Evolutionary conservation across 2,113 vertebrate genomes (phyloP), one percentile per base, ranked within the genome.

Genomic region (Dasypus novemcinctus): DNA sequence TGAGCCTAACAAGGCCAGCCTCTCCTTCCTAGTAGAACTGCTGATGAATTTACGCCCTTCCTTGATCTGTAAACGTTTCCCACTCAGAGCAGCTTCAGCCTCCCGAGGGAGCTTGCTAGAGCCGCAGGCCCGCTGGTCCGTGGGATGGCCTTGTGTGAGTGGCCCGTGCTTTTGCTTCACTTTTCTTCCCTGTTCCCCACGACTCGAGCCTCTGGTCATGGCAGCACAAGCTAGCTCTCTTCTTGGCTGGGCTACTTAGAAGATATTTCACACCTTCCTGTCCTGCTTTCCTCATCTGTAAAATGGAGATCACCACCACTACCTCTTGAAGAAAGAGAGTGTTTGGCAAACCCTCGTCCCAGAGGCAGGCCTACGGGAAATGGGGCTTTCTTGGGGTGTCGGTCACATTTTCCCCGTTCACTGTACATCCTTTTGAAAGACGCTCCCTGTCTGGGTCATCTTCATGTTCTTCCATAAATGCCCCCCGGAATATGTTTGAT

Each of bases 21-120:
- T 59, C 41, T 69, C 54, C 33, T 61, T 92, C 31, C 5, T 3
- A 0, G 0, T 21, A 36, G 49, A 79, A 9, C 0, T 4, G 15
- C 21, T 11, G 0, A 0, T 46, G 69, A 15, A 59, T 46, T 20
- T 0, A 0, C 75, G 69, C 33, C 21, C 41, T 74, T n/a, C 0
- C 0, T 41, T 21, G 25, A 54, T 4, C 5, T 1, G 33, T 18
- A 54, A 80, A 57, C 46, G 10, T 46, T 64, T 72, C 18, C 3
- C 46, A 1, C 29, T 27, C 3, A 5, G 1, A 7, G 11, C 11
- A 2, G 4, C 12, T 18, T 14, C 5, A 1, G 68, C 84, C 4
- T 5, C 33, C 4, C n/a, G 18, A 5, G 17, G 54, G 17, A 54
- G 54, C 63, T 33, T 38, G 68, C 23, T 33, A 46, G 79, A 31